Evolutionary conservation across 2,797 vertebrate species (phyloP).

Genomic region (Chrysocyon brachyurus): DNA sequence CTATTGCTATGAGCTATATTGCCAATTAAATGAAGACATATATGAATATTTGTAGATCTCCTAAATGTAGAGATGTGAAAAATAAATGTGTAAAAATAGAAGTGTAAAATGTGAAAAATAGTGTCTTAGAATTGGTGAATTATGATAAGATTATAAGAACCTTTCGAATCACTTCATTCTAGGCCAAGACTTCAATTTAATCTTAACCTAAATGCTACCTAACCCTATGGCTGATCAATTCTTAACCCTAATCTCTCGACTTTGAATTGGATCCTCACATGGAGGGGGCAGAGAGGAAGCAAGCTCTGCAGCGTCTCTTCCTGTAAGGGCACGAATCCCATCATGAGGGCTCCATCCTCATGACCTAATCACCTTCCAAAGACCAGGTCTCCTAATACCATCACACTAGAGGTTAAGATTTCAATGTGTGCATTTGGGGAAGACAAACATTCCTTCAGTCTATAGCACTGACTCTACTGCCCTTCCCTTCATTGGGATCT

Average conservation of each 20-base stretch:
- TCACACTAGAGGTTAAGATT: neutral
- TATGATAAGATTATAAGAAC: neutral
- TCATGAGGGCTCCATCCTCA: neutral
- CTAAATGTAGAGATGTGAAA: neutral
- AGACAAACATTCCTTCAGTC: neutral
- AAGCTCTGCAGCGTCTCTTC: neutral
- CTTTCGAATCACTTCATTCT: neutral
- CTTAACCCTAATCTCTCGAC: neutral
- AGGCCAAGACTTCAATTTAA: neutral
- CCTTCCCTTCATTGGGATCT: too few species aligned
- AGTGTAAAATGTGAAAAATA: neutral
- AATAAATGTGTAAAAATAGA: neutral
- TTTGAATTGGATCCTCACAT: neutral
- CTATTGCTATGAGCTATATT: neutral
- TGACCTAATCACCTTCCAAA: neutral
- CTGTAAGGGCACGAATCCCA: neutral
- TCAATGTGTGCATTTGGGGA: neutral
- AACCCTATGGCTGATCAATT: neutral
- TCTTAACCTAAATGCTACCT: neutral
- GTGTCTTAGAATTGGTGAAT: conserved; percentile 17
- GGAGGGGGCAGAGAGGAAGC: neutral
- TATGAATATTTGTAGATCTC: neutral
- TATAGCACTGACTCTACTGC: neutral
- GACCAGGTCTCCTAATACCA: neutral
- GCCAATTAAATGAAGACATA: neutral